These are phyloP conservation scores for Ophioninae sp. DNA, from an alignment of 2,888 invertebrate species.

Conservation along the genomic window DNA sequence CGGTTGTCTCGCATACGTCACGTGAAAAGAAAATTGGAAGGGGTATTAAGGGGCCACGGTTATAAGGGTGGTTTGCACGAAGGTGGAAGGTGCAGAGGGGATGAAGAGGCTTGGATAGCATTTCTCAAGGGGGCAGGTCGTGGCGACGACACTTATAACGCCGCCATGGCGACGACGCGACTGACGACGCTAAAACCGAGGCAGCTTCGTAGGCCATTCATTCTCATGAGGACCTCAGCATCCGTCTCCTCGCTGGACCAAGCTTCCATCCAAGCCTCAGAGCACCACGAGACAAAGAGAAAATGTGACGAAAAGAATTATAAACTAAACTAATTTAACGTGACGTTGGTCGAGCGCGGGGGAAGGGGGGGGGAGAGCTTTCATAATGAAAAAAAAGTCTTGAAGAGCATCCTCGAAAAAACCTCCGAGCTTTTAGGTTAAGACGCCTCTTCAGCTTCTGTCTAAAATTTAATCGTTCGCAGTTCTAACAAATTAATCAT, in stretches of 20 bases:
- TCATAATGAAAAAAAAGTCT: slow-evolving; percentile 18
- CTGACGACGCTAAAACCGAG: slow-evolving; percentile 68
- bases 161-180: slow-evolving; percentile 67
- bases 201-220: slow-evolving; percentile 65
- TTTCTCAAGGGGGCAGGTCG: slow-evolving; percentile 46
- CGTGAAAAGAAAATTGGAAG: slow-evolving; percentile 31
- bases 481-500: not conserved
- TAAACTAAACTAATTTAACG: slow-evolving; percentile 75
- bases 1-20: slow-evolving; percentile 66
- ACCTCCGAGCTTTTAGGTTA: not conserved
- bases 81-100: not conserved
- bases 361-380: slow-evolving; percentile 44
- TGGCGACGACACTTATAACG: slow-evolving; percentile 66
- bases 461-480: too few species aligned
- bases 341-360: slow-evolving; percentile 38
- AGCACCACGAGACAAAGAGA: slow-evolving; percentile 31
- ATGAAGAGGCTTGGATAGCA: slow-evolving; percentile 10
- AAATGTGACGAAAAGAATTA: slow-evolving; percentile 69
- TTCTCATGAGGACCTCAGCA: slow-evolving; percentile 68
- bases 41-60: not conserved
- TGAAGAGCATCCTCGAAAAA: not conserved
- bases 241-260: not conserved
- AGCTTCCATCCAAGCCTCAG: not conserved
- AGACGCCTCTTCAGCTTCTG: not conserved
- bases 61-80: not conserved